These are phyloP conservation scores for Serrognathus titanus DNA, from an alignment of 2,888 invertebrate genomes.

Conservation along the genomic window DNA sequence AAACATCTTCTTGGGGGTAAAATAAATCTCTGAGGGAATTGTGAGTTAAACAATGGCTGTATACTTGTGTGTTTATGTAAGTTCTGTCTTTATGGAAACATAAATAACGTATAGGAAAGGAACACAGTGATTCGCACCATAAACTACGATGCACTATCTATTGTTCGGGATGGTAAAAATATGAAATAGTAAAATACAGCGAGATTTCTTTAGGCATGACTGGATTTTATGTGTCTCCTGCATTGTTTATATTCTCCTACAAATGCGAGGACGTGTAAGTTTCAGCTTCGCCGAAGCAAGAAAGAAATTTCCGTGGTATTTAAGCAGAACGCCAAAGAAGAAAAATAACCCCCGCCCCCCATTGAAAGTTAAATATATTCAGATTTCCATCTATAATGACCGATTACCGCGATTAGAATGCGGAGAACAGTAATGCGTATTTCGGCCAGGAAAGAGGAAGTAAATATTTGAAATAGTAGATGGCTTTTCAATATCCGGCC, in stretches of 20 bases:
- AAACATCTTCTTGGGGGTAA: no score
- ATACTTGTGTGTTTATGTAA: no score
- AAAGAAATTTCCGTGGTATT: background rate
- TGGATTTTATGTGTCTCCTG: background rate
- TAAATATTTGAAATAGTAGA: conserved; percentile 22
- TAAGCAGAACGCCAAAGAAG: no score
- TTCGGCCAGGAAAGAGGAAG: conserved; percentile 7
- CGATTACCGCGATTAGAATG: no score
- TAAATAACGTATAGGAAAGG: background rate
- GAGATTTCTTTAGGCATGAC: conserved; percentile 2
- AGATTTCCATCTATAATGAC: no score
- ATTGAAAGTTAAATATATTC: no score
- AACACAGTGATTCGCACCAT: background rate
- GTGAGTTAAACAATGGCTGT: no score
- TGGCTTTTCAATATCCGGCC: conserved; percentile 20
- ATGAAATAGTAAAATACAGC: background rate
- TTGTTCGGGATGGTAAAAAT: background rate
- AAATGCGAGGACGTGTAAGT: conserved; percentile 1
- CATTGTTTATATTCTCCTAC: conserved; percentile 2
- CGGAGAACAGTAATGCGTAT: conserved; percentile 2
- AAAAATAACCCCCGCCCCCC: no score
- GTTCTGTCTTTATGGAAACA: no score
- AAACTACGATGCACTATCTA: background rate
- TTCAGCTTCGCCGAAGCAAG: background rate
- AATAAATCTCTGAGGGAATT: no score